Conservation (phyloP, 1,140 invertebrate genomes). For the Hestina assimilis region DNA sequence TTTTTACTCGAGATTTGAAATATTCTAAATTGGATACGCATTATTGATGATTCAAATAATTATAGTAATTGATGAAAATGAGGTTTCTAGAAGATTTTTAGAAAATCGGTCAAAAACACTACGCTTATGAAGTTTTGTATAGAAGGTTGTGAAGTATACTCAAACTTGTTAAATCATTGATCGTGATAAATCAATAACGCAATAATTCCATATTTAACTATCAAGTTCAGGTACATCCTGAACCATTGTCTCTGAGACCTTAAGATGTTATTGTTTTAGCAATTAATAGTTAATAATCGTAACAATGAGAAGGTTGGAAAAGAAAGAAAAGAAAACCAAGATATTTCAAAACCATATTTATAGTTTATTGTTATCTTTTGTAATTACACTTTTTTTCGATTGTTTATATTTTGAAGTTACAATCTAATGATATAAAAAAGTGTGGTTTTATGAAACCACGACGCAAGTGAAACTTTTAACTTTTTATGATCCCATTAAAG, state of each 20-base stretch:
- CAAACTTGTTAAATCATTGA: neutral
- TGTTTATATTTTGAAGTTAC: neutral
- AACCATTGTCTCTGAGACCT: conserved; percentile 17
- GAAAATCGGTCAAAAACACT: no score
- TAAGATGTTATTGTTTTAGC: conserved; percentile 1
- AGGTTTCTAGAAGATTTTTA: no score
- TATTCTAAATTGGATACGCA: no score
- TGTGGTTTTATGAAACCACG: no score
- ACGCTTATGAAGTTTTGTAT: no score
- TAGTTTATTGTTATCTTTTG: neutral
- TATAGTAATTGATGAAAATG: no score
- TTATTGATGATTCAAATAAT: no score
- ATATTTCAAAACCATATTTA: neutral
- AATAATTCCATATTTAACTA: conserved; percentile 7
- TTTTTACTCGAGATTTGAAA: no score
- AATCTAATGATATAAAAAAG: neutral
- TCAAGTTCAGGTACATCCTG: conserved; percentile 12
- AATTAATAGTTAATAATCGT: conserved; percentile 3
- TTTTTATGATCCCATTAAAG: no score
- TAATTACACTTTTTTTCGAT: neutral
- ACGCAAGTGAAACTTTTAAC: no score
- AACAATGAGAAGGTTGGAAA: conserved; percentile 1
- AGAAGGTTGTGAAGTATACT: neutral
- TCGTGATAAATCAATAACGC: neutral
- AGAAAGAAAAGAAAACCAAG: neutral